phyloP scores from a whole-genome alignment of 2,888 invertebrate species.

The Protodeltote pygarga region DNA sequence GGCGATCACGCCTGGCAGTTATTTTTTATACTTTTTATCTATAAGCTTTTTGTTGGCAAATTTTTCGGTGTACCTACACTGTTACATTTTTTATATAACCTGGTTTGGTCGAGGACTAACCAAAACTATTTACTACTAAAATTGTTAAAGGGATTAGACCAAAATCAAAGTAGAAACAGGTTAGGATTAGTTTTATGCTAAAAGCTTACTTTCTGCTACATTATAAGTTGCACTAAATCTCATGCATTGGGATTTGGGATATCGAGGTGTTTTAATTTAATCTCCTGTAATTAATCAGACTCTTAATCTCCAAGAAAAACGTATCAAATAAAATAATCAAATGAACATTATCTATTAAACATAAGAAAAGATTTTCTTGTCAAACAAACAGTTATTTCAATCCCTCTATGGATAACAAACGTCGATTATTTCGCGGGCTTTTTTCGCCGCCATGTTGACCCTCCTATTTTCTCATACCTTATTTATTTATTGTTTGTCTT shows the following conservation, averaged over 20 bases:
- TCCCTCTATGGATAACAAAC: conserved; percentile 33
- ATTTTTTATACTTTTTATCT: conserved; percentile 14
- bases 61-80: neutral
- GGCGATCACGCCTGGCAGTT: conserved; percentile 3
- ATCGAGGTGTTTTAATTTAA: too few species aligned
- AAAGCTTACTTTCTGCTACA: too few species aligned
- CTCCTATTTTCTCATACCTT: conserved; percentile 36
- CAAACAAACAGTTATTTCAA: conserved; percentile 29
- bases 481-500: conserved; percentile 32
- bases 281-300: conserved; percentile 22
- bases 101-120: too few species aligned
- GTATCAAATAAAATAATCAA: conserved; percentile 24
- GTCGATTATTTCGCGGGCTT: conserved; percentile 51
- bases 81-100: neutral
- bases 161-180: too few species aligned
- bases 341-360: conserved; percentile 24
- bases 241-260: too few species aligned
- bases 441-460: conserved; percentile 46
- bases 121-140: too few species aligned
- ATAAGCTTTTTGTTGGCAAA: neutral
- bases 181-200: too few species aligned
- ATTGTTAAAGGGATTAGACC: too few species aligned
- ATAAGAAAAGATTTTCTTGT: conserved; percentile 38
- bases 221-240: too few species aligned
- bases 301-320: conserved; percentile 1